Evolutionary conservation across 2,888 invertebrate genomes (phyloP).

Genomic region (Oxytorus armatus): DNA sequence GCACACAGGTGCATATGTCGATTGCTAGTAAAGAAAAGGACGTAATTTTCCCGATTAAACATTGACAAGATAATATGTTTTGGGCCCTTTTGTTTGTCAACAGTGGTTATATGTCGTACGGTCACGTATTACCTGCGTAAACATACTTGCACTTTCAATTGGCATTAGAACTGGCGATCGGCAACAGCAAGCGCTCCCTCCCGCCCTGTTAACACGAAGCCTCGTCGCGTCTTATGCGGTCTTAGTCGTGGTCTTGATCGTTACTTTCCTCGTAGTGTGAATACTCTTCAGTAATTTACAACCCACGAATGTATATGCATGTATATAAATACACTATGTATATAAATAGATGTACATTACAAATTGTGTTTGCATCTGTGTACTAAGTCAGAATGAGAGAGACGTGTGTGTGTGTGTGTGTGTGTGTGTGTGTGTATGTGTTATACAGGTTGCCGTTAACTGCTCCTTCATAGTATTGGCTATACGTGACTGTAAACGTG

Average conservation of each 20-base stretch:
- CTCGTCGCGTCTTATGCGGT: constrained; percentile 32
- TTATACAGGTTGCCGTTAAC: constrained; percentile 1
- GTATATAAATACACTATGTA: background rate
- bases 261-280: constrained; percentile 43
- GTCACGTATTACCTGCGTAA: constrained; percentile 42
- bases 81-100: background rate
- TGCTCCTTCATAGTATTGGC: too few relatives aligned
- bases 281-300: constrained; percentile 30
- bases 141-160: constrained; percentile 59
- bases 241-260: constrained; percentile 21
- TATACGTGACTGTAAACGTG: constrained; percentile 45
- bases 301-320: background rate
- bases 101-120: background rate
- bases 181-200: constrained; percentile 14
- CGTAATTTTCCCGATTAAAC: background rate
- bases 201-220: constrained; percentile 40
- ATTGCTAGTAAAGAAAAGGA: background rate
- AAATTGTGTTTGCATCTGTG: background rate
- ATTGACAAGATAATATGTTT: background rate
- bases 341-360: background rate
- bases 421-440: too few relatives aligned
- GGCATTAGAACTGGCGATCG: constrained; percentile 51
- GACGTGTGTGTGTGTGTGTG: constrained; percentile 9
- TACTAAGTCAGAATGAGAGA: constrained; percentile 2
- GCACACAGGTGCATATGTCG: background rate